phyloP scores from a whole-genome alignment of 2,797 vertebrate genomes.

The Lemur catta region DNA sequence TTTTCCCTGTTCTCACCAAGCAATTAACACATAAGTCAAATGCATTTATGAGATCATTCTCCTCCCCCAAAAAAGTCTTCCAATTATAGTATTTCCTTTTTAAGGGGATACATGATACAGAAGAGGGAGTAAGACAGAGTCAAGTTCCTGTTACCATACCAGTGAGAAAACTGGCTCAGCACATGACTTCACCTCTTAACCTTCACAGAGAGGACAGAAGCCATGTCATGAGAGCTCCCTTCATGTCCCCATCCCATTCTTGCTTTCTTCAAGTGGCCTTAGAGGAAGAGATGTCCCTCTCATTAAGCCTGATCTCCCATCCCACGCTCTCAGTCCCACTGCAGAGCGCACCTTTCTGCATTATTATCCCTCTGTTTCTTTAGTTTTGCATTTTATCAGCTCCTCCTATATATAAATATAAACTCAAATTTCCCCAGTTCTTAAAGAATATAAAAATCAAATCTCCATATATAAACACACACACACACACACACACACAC shows the following conservation, averaged over 20 bases:
- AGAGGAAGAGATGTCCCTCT: neutral
- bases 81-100: constrained; percentile 3
- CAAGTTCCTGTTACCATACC: neutral
- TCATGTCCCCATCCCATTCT: neutral
- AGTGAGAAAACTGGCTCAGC: neutral
- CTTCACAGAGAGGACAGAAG: neutral
- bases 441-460: neutral
- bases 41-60: neutral
- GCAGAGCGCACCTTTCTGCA: neutral
- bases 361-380: neutral
- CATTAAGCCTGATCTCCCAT: neutral
- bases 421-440: neutral
- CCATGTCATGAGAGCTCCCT: neutral
- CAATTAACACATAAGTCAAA: neutral
- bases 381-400: neutral
- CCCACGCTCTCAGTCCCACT: neutral
- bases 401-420: neutral
- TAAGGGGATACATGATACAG: neutral
- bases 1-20: neutral
- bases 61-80: neutral
- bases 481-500: neutral
- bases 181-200: neutral
- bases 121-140: neutral
- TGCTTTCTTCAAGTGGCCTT: neutral
- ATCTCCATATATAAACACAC: neutral